Percentiles rank a stretch among this genome's conserved stretches.
phyloP scores from a whole-genome alignment of 1,140 invertebrate species.

The Globodera ellingtonae region DNA sequence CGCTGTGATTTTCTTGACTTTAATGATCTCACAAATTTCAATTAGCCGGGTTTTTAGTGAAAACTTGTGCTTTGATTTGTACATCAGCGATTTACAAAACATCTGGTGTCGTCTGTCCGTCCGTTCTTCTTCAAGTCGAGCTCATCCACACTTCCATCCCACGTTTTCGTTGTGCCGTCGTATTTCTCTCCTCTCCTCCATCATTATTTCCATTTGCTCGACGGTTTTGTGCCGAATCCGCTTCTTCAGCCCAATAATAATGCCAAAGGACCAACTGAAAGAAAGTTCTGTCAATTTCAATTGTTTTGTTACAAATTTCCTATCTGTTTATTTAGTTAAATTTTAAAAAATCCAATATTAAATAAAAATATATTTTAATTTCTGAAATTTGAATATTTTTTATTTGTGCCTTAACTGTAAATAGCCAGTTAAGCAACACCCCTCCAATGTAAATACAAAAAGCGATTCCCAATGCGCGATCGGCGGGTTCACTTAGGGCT shows the following conservation, averaged over 20 bases:
- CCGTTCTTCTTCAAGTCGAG: not conserved
- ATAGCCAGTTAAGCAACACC: conserved; percentile 57
- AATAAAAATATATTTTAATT: no score
- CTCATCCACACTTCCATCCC: not conserved
- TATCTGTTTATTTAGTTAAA: conserved; percentile 4
- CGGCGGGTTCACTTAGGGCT: conserved; percentile 40
- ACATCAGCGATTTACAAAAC: no score
- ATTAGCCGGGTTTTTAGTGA: no score
- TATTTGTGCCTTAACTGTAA: conserved; percentile 41
- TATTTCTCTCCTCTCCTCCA: not conserved
- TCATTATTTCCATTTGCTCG: not conserved
- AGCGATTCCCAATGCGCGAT: conserved; percentile 38
- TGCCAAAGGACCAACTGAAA: conserved; percentile 53
- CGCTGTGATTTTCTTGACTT: no score
- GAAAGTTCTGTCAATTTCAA: not conserved
- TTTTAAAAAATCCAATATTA: no score
- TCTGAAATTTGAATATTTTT: not conserved
- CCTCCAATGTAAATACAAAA: conserved; percentile 52
- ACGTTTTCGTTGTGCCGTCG: not conserved
- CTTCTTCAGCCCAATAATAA: conserved; percentile 56
- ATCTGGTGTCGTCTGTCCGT: no score
- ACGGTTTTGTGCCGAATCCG: not conserved
- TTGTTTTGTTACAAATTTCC: not conserved
- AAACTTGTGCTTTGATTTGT: no score
- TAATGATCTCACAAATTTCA: no score